Evolutionary conservation across 1,140 invertebrate species (phyloP), one percentile per base, ranked within the genome.

Genomic region (Galleria mellonella): DNA sequence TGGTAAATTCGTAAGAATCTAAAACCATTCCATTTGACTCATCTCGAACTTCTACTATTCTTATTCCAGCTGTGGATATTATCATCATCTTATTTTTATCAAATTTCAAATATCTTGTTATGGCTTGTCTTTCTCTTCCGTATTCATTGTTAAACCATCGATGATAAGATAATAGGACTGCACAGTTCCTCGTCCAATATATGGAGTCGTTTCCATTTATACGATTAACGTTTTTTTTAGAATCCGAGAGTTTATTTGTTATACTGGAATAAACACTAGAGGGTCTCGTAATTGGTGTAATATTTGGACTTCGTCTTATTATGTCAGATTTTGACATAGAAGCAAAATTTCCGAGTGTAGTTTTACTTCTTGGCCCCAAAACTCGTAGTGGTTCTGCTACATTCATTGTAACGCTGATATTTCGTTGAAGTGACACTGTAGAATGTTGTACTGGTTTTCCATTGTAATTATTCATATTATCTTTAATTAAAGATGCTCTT

Each of bases 171-270:
- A 93, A 82, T 37, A 93, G 81, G 14, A 90, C 87, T 31, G 90
- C 91, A 70, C 91, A 93, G 52, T 91, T 92, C 66, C 88, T 87
- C 10, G 90, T 89, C 89, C 91, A 92, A 71, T 90, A 90, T 35
- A 91, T 90, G 5, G 83, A 81, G 62, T 88, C 87, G 45, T 86
- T 83, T 38, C 76, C 74, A 63, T 86, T 78, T 27, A 68, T 61
- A 45, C 78, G 55, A 55, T 66, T 78, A 17, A 83, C 62, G 62
- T 87, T 83, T 75, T 60, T 82, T 56, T 87, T 87, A 12, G 81
- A 84, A 38, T 87, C 86, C 12, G 76, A 66, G 13, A 81, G 56
- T 55, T 67, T 83, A 47, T 83, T 83, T 39, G 75, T 73, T 35
- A 83, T 81, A 47, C 71, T 85, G 32, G 76, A 81, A 55, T 84